phyloP scores from a whole-genome alignment of 2,113 vertebrate species.

The Noturus placidus region DNA sequence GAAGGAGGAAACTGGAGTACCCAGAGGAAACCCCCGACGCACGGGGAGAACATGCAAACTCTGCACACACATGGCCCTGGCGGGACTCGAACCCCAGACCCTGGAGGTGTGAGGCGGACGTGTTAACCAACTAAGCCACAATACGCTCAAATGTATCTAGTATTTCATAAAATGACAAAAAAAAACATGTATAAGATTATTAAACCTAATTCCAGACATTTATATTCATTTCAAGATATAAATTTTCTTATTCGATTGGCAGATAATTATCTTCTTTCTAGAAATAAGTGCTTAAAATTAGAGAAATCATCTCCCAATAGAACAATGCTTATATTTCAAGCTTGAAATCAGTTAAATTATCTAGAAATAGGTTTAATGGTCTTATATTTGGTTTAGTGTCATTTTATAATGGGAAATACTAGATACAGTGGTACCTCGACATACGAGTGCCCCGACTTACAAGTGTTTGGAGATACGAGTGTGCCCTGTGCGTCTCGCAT shows the following conservation, averaged over 20 bases:
- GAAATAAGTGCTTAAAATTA: neutral
- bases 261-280: neutral
- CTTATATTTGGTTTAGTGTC: neutral
- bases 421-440: too few relatives aligned
- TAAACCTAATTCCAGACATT: neutral
- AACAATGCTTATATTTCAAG: neutral
- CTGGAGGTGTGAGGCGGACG: too few relatives aligned
- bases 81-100: too few relatives aligned
- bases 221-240: neutral
- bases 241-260: neutral
- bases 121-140: too few relatives aligned
- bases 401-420: neutral
- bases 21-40: too few relatives aligned
- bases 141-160: neutral
- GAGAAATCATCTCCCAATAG: neutral
- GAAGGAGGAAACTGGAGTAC: too few relatives aligned
- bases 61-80: too few relatives aligned
- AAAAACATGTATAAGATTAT: neutral
- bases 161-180: neutral
- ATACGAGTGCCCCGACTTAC: too few relatives aligned
- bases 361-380: neutral
- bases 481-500: too few relatives aligned
- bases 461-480: too few relatives aligned
- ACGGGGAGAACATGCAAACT: too few relatives aligned
- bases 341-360: neutral